Base-by-base conservation (phyloP, 2,888 invertebrate species). In the Drosophila incognita region DNA sequence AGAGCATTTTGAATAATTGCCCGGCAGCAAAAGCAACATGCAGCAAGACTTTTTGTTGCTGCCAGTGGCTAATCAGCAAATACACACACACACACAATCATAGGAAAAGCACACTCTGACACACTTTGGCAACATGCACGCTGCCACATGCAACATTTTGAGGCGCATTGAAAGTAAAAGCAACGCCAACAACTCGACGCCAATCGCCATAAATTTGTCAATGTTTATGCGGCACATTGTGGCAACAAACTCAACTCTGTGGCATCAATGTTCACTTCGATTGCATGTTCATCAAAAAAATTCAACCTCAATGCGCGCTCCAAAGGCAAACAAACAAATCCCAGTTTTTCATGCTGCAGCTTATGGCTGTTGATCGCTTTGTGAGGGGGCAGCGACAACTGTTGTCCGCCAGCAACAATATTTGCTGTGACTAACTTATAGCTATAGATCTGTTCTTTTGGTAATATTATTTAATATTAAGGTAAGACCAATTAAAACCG, bases 1-100 rank as follows among this genome's bases (percentile, higher is more conserved):
- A 76, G 67, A 64, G 71, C 62, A 74, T 83, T 86, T 74, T 89
- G 87, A 84, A 84, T 89, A 89, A 89, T 85, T 87, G 81, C 67
- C 57, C 61, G 24, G 69, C 74, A 65, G 69, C 58, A 52, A n/a
- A 49, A 56, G 36, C 77, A 74, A 74, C 80, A 69, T 68, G 71
- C 65, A 56, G 70, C 68, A 68, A 36, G 51, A 67, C 42, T 67
- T 54, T 74, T 27, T 56, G 56, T 13, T 74, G 64, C 63, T 71
- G 82, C 84, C 56, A 54, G 79, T 76, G 84, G 87, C 89, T 74
- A 79, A 71, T 81, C 84, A 79, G 72, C 65, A 57, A 64, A 59
- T 53, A 64, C 36, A 64, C n/a, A 46, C 21, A 51, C 48, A 56
- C 36, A 59, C 21, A 63, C 31, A 52, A 6, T 1, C n/a, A 40